phyloP scores from a whole-genome alignment of 1,140 invertebrate genomes.

The Hyles euphorbiae region DNA sequence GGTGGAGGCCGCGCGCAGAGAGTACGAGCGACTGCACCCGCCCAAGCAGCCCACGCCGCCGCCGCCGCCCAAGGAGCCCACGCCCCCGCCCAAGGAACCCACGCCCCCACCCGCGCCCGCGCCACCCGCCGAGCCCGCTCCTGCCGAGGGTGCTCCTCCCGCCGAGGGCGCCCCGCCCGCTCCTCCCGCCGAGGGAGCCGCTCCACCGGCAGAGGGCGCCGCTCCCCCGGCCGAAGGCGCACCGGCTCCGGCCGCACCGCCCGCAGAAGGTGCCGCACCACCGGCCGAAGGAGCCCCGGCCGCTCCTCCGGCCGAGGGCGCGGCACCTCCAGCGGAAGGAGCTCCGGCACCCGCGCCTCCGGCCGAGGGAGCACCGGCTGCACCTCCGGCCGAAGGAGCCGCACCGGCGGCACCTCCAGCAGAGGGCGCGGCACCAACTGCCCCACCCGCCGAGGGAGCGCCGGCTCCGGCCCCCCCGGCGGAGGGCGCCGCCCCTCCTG shows the following conservation, averaged over 20 bases:
- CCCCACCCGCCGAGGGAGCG: conserved; percentile 18
- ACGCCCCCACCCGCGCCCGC: conserved; percentile 17
- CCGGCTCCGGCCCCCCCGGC: conserved; percentile 18
- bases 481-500: conserved; percentile 19
- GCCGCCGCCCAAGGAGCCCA: conserved; percentile 35
- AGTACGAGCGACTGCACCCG: conserved; percentile 36
- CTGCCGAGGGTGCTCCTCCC: conserved; percentile 16
- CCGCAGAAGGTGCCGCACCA: conserved; percentile 15
- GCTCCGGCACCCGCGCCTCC: conserved; percentile 12
- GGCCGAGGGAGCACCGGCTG: conserved; percentile 20
- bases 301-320: conserved; percentile 33
- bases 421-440: conserved; percentile 18
- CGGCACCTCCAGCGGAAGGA: conserved; percentile 18
- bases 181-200: conserved; percentile 54
- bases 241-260: conserved; percentile 25
- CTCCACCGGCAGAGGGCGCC: conserved; percentile 38
- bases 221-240: conserved; percentile 26
- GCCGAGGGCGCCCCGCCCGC: conserved; percentile 23
- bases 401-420: conserved; percentile 14
- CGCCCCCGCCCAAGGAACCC: conserved; percentile 23
- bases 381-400: conserved; percentile 16
- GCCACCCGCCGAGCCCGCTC: conserved; percentile 38
- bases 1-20: conserved; percentile 26
- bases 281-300: conserved; percentile 19
- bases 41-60: conserved; percentile 59